Evolutionary conservation across 2,113 vertebrate genomes (phyloP).

Genomic region (Orthonyx spaldingii): DNA sequence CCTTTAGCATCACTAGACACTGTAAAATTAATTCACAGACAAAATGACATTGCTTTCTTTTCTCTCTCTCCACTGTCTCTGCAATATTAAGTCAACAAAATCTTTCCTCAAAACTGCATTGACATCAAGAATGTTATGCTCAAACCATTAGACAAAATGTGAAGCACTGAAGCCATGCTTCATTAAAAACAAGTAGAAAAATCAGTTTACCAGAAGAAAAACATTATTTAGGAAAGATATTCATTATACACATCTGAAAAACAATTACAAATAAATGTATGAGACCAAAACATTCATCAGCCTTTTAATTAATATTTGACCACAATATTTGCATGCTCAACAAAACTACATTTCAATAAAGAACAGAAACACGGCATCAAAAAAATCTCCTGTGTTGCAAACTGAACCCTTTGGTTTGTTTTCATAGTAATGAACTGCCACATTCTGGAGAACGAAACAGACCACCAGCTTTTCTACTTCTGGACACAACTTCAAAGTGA

Average conservation of each 20-base stretch:
- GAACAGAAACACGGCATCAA: neutral
- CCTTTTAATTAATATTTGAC: constrained; percentile 28
- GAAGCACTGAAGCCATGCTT: neutral
- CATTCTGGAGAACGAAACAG: neutral
- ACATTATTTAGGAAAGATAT: neutral
- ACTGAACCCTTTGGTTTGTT: neutral
- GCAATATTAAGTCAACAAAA: constrained; percentile 33
- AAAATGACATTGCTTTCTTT: neutral
- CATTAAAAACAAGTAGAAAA: constrained; percentile 22
- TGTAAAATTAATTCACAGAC: neutral
- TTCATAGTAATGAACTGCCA: neutral
- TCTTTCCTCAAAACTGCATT: neutral
- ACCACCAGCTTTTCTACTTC: neutral
- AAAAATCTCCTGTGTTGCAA: neutral
- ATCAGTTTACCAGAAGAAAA: constrained; percentile 17
- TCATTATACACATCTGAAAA: neutral
- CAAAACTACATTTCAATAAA: neutral
- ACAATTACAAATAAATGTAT: neutral
- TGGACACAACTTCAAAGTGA: neutral
- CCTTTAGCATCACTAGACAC: neutral
- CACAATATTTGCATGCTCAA: neutral
- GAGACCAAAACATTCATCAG: neutral
- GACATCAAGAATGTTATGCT: constrained; percentile 2
- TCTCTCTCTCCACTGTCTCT: neutral
- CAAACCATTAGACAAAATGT: neutral